Evolutionary conservation across 2,888 invertebrate species (phyloP), one percentile per base, ranked within the genome.

Genomic region (Papilio demoleus): DNA sequence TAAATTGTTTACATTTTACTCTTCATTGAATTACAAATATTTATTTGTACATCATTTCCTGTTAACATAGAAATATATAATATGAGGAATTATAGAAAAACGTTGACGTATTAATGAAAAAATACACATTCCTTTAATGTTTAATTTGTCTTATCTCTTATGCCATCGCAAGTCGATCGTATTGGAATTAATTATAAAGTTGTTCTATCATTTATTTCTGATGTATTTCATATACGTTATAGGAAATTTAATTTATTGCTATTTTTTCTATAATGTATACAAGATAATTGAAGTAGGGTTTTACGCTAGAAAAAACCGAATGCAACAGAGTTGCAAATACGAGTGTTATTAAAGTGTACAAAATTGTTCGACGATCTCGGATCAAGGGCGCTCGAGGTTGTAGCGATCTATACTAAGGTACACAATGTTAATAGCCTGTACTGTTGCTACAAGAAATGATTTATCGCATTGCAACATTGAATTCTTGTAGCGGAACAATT

Each of bases 401-500:
- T 19, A 14, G 61, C 53, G 22, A 47, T 60, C 60, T 59, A 60
- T 68, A 64, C 45, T 47, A 38, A 60, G 60, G 67, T 62, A 61
- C 45, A 67, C 34, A 60, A 59, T 50, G 34, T 65, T 69, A 69
- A 69, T 61, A 60, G 60, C 65, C n/a, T 34, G 40, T 60, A 22
- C 60, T 47, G 61, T 42, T 61, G 68, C 63, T 63, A 45, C 61
- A 31, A 27, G 22, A 50, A 61, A 61, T 69, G 69, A 69, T 69
- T 69, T 65, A 69, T 69, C 22, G 40, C 42, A 53, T 36, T 65
- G 69, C 61, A 65, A 65, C 65, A 69, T 61, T 65, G 65, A 65
- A 69, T 56, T 34, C 59, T 42, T 42, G 69, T 19, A 45, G 50
- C 50, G 40, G 38, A 69, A 69, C 69, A 69, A 69, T 69, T 69